Evolutionary conservation across 1,140 invertebrate species (phyloP), one percentile per base, ranked within the genome.

Genomic region (Drosophila albomicans): DNA sequence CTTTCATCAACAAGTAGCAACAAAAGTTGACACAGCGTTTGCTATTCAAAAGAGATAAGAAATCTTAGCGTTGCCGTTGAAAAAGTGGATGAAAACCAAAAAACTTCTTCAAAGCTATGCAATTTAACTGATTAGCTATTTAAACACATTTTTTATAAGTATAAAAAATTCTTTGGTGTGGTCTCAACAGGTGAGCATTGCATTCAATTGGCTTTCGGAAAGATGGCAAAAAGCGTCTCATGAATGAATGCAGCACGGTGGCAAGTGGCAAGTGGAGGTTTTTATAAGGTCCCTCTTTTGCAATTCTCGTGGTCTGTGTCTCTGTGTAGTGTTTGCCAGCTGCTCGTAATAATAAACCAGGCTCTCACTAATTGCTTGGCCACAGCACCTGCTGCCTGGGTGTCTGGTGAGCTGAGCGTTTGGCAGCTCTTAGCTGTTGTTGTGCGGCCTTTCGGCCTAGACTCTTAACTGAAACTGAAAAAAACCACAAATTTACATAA

Each of bases 401-500:
- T 45, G 65, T 15, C n/a, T 38, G 49, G 35, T 25, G 20, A 25
- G 20, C 20, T 25, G 20, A 25, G 35, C 35, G 35, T 20, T 35
- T 57, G 35, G 57, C 5, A 54, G 54, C 15, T 35, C 46, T 59
- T 57, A 48, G 32, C 35, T 43, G 38, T 16, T 2, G 35, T 61
- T 66, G 63, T 41, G 63, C 51, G 51, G 51, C 51, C 51, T 52
- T 25, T 41, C n/a, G 49, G 66, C 66, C 74, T 58, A 62, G 68
- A 77, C 70, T 77, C 56, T 73, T 75, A 54, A 73, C 67, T 30
- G 67, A 72, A 25, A 25, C 20, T 25, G 20, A 25, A 25, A 86
- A 86, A 85, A 86, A 87, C 82, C 84, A 89, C 84, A 89, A 87
- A 88, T 87, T 87, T 87, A 89, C 85, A 87, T 87, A 87, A 87